phyloP scores from a whole-genome alignment of 2,113 vertebrate species.

The Gnathonemus echidnorhynchus region DNA sequence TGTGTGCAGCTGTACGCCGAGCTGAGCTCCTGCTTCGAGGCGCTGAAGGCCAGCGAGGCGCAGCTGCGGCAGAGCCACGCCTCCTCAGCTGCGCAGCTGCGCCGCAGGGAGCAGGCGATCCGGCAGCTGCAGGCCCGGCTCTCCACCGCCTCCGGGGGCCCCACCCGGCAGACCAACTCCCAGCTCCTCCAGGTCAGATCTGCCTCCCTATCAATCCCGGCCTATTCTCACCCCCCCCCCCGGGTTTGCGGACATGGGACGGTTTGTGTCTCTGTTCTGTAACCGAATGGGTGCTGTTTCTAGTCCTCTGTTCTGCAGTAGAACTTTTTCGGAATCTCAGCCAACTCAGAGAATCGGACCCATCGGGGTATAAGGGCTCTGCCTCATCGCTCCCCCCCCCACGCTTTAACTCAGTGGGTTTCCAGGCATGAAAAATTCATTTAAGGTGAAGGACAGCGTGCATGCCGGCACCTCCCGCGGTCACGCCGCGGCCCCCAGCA shows the following conservation, averaged over 20 bases:
- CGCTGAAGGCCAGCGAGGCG: constrained; percentile 67
- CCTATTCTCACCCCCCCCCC: not conserved
- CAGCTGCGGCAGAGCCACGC: constrained; percentile 64
- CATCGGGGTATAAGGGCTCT: not conserved
- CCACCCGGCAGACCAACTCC: constrained; percentile 50
- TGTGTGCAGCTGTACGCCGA: constrained; percentile 73
- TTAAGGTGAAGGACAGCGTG: constrained; percentile 4
- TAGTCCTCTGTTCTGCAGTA: not conserved
- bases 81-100: constrained; percentile 64
- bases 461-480: not conserved
- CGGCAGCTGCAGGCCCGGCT: constrained; percentile 67
- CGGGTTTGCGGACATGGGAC: not conserved
- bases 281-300: not conserved
- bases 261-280: not conserved
- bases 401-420: not conserved
- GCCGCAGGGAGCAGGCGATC: constrained; percentile 68
- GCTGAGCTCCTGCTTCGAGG: constrained; percentile 75
- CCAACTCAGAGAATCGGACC: not conserved
- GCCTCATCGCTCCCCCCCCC: too few relatives aligned
- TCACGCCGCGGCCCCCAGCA: not conserved
- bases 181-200: constrained; percentile 48
- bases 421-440: constrained; percentile 13
- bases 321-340: not conserved
- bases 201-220: not conserved
- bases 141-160: constrained; percentile 23